Evolutionary conservation across 1,140 invertebrate species (phyloP).

Genomic region (Tenebrio molitor): DNA sequence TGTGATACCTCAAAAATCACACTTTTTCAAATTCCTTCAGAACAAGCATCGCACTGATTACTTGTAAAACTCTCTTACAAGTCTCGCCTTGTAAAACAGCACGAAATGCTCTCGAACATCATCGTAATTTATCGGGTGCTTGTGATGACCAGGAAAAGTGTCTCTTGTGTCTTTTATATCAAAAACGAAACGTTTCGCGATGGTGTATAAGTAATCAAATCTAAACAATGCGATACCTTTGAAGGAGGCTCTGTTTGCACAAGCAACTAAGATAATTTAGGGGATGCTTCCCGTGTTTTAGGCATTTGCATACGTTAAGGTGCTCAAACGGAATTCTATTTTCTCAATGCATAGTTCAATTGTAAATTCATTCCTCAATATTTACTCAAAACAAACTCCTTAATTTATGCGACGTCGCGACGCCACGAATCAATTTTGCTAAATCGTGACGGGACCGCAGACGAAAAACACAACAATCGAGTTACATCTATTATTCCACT

Average conservation of each 20-base stretch:
- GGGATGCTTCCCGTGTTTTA: conserved; percentile 29
- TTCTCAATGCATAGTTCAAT: conserved; percentile 45
- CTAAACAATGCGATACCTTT: conserved; percentile 45
- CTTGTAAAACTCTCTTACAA: too few relatives aligned
- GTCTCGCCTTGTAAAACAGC: too few relatives aligned
- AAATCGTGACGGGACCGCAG: conserved; percentile 5
- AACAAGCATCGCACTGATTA: too few relatives aligned
- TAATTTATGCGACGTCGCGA: conserved; percentile 39
- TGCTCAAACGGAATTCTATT: conserved; percentile 47
- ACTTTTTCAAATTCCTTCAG: too few relatives aligned
- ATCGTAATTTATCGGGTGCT: too few relatives aligned
- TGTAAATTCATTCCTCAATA: conserved; percentile 41
- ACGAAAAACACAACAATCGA: conserved; percentile 8
- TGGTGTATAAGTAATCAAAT: conserved; percentile 30
- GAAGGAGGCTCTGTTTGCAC: conserved; percentile 30
- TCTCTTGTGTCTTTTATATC: too few relatives aligned
- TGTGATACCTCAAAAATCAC: too few relatives aligned
- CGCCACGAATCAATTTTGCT: conserved; percentile 13
- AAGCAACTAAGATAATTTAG: conserved; percentile 44
- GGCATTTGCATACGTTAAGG: conserved; percentile 47
- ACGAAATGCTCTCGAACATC: too few relatives aligned
- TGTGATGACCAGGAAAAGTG: too few relatives aligned
- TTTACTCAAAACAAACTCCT: conserved; percentile 43
- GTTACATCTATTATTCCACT: conserved; percentile 36
- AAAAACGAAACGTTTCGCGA: conserved; percentile 1